phyloP scores from a whole-genome alignment of 2,797 vertebrate genomes.

The Sebastes aleutianus region DNA sequence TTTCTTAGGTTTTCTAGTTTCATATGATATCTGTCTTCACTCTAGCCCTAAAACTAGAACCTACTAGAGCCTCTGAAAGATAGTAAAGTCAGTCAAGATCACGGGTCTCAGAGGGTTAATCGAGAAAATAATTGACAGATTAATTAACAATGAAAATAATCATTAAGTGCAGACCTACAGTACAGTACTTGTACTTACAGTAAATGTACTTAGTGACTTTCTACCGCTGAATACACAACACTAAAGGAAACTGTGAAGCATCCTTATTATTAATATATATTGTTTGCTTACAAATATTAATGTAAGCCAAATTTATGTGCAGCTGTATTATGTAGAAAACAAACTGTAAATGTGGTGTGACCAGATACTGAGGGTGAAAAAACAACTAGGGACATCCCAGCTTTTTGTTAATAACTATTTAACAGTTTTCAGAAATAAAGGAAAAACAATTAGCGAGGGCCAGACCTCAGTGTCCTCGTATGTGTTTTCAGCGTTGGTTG shows the following conservation, averaged over 20 bases:
- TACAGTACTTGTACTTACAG: background rate
- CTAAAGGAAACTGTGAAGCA: fast-evolving
- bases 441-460: constrained; percentile 5
- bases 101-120: too few species aligned
- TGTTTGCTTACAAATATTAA: fast-evolving
- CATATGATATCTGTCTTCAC: too few species aligned
- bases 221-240: too few species aligned
- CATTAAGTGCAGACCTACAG: too few species aligned
- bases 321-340: background rate
- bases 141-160: too few species aligned
- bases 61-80: too few species aligned
- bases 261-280: background rate
- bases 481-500: constrained; percentile 50
- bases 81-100: too few species aligned
- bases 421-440: background rate
- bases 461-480: background rate
- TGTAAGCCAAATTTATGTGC: background rate
- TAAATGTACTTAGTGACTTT: too few species aligned
- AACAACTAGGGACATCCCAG: background rate
- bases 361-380: background rate
- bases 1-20: too few species aligned
- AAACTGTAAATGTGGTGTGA: background rate
- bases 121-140: too few species aligned
- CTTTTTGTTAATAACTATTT: background rate
- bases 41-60: too few species aligned